Evolutionary conservation across 2,888 invertebrate species (phyloP).

Genomic region (Ctenicera cuprea): DNA sequence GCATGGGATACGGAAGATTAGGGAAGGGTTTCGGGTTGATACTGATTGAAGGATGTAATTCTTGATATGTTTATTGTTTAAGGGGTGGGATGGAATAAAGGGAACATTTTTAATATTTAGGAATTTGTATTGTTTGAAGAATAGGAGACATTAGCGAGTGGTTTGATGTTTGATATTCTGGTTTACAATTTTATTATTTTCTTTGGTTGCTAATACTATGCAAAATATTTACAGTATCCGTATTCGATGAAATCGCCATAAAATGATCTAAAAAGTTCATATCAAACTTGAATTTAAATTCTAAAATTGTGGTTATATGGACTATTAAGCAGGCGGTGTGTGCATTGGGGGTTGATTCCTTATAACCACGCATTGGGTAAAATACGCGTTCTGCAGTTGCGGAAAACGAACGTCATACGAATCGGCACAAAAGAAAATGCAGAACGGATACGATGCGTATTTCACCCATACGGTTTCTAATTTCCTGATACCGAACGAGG

Average conservation of each 20-base stretch:
- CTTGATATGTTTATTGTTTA: too few relatives aligned
- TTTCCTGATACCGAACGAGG: slow-evolving; percentile 35
- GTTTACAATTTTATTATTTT: too few relatives aligned
- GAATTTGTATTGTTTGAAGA: too few relatives aligned
- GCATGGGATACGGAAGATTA: too few relatives aligned
- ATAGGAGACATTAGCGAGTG: too few relatives aligned
- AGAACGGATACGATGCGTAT: slow-evolving; percentile 28
- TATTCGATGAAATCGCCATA: background rate
- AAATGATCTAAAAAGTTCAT: background rate
- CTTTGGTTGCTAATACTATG: too few relatives aligned
- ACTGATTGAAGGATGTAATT: too few relatives aligned
- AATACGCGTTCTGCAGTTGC: slow-evolving; percentile 14
- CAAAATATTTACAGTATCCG: too few relatives aligned
- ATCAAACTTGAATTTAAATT: background rate
- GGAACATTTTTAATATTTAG: too few relatives aligned
- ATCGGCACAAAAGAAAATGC: slow-evolving; percentile 27
- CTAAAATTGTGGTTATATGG: slow-evolving; percentile 12
- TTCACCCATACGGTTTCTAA: slow-evolving; percentile 39
- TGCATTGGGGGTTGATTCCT: background rate
- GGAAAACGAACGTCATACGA: slow-evolving; percentile 20
- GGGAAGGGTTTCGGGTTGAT: too few relatives aligned
- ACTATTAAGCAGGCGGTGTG: slow-evolving; percentile 4
- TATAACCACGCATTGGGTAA: slow-evolving; percentile 9
- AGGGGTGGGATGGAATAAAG: too few relatives aligned
- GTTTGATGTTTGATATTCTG: too few relatives aligned